These are phyloP conservation scores for Galbula dea DNA, from an alignment of 2,113 vertebrate species.

Conservation along the genomic window DNA sequence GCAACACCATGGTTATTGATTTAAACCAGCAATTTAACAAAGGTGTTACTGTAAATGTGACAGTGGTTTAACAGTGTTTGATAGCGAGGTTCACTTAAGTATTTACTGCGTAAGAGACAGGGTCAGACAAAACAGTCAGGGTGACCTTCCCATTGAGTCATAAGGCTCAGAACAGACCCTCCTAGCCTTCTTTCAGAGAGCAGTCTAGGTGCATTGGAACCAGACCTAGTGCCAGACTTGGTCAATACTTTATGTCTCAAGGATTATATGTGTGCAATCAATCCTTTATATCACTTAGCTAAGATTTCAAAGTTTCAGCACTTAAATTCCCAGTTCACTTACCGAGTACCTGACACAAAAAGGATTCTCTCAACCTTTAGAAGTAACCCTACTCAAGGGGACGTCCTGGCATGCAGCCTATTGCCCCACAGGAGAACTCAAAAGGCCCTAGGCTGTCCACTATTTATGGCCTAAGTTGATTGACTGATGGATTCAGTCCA, in stretches of 20 bases:
- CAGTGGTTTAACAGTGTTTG: too few relatives aligned
- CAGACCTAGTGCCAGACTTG: background rate
- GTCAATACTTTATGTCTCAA: background rate
- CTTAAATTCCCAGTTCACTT: too few relatives aligned
- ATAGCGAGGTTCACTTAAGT: background rate
- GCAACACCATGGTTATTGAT: background rate
- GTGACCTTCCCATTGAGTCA: background rate
- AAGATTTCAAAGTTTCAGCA: too few relatives aligned
- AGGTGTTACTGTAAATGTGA: too few relatives aligned
- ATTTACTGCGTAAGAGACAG: background rate
- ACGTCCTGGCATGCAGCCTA: too few relatives aligned
- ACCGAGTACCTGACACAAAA: too few relatives aligned
- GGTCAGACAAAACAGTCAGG: background rate
- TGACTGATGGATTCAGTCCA: background rate
- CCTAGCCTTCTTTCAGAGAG: background rate
- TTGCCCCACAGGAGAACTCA: too few relatives aligned
- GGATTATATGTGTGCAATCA: background rate
- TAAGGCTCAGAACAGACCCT: background rate
- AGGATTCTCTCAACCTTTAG: too few relatives aligned
- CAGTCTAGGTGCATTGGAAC: background rate
- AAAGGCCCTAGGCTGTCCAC: too few relatives aligned
- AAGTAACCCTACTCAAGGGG: too few relatives aligned
- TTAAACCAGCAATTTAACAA: background rate
- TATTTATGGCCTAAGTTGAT: too few relatives aligned
- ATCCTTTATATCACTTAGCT: too few relatives aligned